A percentile compares a stretch with the other conserved stretches of the same genome.
phyloP scores from a whole-genome alignment of 2,888 invertebrate species.

The Spodoptera littoralis region DNA sequence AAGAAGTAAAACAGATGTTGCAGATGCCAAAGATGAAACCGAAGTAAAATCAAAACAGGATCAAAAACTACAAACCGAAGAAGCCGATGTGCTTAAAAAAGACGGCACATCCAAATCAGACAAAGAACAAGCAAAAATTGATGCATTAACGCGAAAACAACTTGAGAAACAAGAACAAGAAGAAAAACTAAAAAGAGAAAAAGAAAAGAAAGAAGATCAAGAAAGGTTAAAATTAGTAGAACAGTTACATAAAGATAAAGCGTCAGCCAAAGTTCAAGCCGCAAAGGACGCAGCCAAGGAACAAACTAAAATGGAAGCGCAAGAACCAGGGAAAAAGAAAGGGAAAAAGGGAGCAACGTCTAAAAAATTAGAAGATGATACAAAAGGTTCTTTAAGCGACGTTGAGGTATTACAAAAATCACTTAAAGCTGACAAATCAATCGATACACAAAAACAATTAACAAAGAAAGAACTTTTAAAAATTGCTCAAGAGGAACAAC shows the following conservation, averaged over 20 bases:
- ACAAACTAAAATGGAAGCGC: neutral
- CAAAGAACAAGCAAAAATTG: neutral
- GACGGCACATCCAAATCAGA: neutral
- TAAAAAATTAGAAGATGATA: neutral
- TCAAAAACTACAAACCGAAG: too few species aligned
- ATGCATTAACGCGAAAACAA: neutral
- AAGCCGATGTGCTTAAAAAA: too few species aligned
- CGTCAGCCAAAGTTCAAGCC: constrained; percentile 3
- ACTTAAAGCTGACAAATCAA: too few species aligned
- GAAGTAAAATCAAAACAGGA: too few species aligned
- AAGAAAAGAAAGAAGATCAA: constrained; percentile 5
- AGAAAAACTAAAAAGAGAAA: neutral
- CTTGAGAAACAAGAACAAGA: neutral
- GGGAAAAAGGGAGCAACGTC: neutral
- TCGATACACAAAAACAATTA: too few species aligned
- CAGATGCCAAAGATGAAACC: too few species aligned
- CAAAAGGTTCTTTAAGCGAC: too few species aligned
- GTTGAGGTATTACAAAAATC: too few species aligned
- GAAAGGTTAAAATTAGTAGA: neutral
- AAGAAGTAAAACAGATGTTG: too few species aligned
- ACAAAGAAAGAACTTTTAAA: too few species aligned
- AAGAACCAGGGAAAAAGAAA: constrained; percentile 15
- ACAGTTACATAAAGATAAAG: constrained; percentile 13
- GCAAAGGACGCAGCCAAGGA: neutral
- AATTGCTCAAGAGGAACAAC: too few species aligned